These are phyloP conservation scores for Cephus sareptanus DNA, from an alignment of 2,888 invertebrate genomes.

Conservation along the genomic window DNA sequence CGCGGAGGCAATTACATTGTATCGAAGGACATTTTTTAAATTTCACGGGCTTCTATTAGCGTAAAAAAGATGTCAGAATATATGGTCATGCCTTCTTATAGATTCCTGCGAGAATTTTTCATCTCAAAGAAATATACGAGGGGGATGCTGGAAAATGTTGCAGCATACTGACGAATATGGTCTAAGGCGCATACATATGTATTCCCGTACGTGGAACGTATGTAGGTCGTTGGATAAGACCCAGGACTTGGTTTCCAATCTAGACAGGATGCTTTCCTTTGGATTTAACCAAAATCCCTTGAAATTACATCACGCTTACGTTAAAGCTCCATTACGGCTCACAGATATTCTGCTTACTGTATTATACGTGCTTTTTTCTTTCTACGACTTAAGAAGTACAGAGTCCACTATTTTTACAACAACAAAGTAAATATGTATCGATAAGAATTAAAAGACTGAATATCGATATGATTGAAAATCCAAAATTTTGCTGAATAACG, in stretches of 20 bases:
- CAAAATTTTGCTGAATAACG: background rate
- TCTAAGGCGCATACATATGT: background rate
- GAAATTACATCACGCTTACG: constrained; percentile 1
- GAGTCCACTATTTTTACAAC: background rate
- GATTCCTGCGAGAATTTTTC: background rate
- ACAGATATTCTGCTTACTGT: background rate
- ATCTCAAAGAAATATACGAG: background rate
- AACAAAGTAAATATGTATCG: background rate
- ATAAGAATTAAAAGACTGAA: too few species aligned
- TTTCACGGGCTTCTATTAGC: background rate
- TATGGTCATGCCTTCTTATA: background rate
- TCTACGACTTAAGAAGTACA: too few species aligned
- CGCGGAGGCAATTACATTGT: background rate
- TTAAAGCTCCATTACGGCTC: background rate
- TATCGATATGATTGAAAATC: too few species aligned
- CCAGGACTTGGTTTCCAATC: constrained; percentile 1
- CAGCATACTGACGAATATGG: background rate
- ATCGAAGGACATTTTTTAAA: background rate
- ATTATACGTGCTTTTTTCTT: background rate
- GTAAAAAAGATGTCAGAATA: background rate
- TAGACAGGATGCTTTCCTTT: background rate
- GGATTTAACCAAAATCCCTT: background rate
- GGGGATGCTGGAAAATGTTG: too few species aligned
- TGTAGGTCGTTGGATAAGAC: constrained; percentile 1
- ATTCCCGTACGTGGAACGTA: background rate